A percentile compares a stretch with the other conserved stretches of the same genome.
phyloP scores from a whole-genome alignment of 2,113 vertebrate genomes.

The Puffinus mauretanicus region DNA sequence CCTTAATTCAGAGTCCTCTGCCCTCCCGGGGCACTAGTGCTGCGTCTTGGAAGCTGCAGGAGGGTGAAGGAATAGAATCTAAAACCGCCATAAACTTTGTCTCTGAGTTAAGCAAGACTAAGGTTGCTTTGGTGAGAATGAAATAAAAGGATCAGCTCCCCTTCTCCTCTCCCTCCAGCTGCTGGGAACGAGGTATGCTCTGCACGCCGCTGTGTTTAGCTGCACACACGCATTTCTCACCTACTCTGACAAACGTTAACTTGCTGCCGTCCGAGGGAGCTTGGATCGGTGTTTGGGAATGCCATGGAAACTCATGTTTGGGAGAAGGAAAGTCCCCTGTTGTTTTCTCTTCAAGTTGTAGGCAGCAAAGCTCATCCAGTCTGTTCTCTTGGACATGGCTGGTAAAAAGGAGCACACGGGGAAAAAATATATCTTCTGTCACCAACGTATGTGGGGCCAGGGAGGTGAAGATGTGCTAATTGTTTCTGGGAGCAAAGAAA shows the following conservation, averaged over 20 bases:
- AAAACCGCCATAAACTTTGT: not conserved
- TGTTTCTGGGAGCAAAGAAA: not conserved
- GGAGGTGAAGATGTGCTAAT: not conserved
- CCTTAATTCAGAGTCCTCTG: not conserved
- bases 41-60: not conserved
- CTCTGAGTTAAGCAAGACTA: not conserved
- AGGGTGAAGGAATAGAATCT: not conserved
- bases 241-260: not conserved
- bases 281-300: not conserved
- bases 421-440: not conserved
- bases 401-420: not conserved
- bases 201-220: not conserved
- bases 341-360: not conserved
- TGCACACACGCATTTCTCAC: not conserved
- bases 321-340: not conserved
- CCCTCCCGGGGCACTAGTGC: not conserved
- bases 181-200: not conserved
- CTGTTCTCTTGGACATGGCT: not conserved
- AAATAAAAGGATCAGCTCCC: not conserved
- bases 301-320: not conserved
- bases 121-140: not conserved
- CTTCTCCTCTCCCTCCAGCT: not conserved
- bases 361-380: not conserved
- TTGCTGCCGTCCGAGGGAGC: not conserved
- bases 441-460: not conserved